These are phyloP conservation scores for Manduca sexta DNA, from an alignment of 1,140 invertebrate species.

Conservation along the genomic window DNA sequence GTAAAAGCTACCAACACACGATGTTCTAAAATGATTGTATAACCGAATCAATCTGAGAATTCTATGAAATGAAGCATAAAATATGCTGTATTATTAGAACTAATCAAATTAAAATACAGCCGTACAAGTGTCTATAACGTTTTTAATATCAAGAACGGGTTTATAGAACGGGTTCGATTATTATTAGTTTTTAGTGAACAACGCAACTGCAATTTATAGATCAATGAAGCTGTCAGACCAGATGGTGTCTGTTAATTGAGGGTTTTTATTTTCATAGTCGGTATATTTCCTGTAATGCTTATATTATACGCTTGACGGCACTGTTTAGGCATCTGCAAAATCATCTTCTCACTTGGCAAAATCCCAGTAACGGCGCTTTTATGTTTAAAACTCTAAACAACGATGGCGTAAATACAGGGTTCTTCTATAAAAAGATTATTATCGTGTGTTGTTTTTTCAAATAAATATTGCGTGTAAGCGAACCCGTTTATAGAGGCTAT, in stretches of 20 bases:
- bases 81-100: no score
- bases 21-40: neutral
- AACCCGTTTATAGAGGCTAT: constrained; percentile 46
- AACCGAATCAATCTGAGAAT: no score
- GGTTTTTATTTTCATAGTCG: constrained; percentile 4
- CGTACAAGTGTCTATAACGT: no score
- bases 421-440: neutral
- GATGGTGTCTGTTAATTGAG: constrained; percentile 15
- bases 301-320: constrained; percentile 7
- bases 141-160: no score
- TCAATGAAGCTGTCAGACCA: constrained; percentile 28
- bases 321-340: constrained; percentile 1
- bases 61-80: no score
- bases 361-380: neutral
- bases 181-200: constrained; percentile 15
- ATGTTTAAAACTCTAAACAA: constrained; percentile 1
- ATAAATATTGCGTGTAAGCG: constrained; percentile 33
- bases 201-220: constrained; percentile 13
- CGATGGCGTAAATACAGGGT: neutral
- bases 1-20: constrained; percentile 20
- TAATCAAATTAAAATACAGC: no score
- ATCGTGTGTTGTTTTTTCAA: constrained; percentile 11
- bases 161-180: constrained; percentile 18
- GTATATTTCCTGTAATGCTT: constrained; percentile 8
- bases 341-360: neutral